Evolutionary conservation across 2,888 invertebrate genomes (phyloP), one percentile per base, ranked within the genome.

Genomic region (Autographa pulchrina): DNA sequence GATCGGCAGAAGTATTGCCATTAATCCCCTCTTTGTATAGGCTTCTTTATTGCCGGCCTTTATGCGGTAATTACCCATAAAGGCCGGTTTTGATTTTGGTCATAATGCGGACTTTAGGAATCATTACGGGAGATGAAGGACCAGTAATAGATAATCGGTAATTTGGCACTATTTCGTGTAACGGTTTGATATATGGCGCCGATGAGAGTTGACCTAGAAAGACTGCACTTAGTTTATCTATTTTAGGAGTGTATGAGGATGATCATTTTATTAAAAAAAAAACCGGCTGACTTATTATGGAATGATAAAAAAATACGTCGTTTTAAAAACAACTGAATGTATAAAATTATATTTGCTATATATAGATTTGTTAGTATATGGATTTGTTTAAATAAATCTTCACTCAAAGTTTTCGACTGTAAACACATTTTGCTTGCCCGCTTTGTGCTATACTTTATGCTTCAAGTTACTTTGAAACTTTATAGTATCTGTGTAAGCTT

Each of bases 21-120:
- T 74, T 88, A 87, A 87, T 86, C 82, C 78, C 60, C 74, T 81
- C 79, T 85, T 85, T 85, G 86, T 85, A 81, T 60, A 65, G 65
- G 70, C 61, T 65, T 77, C 72, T 78, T 82, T 82, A 84, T 75
- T 18, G 68, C 62, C 62, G 31, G 59, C 60, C 75, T 59, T 74
- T 63, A 56, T 52, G 38, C 65, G 72, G 54, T 84, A 82, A 84
- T 82, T 74, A 70, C 67, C 67, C 74, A 32, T 72, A 69, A 70
- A 67, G 73, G 70, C 58, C 35, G 43, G 52, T 62, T 62, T 75
- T 75, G 71, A 75, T 84, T 78, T 73, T 70, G 65, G 58, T 0
- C 25, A 35, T 64, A 73, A 74, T 70, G 66, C 13, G 62, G 52
- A 62, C 62, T 61, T 67, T 58, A 60, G 75, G 31, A 41, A 38